Percentiles rank a stretch among this genome's conserved stretches.
phyloP scores from a whole-genome alignment of 2,888 invertebrate genomes.

The Chloroclystis v-ata region DNA sequence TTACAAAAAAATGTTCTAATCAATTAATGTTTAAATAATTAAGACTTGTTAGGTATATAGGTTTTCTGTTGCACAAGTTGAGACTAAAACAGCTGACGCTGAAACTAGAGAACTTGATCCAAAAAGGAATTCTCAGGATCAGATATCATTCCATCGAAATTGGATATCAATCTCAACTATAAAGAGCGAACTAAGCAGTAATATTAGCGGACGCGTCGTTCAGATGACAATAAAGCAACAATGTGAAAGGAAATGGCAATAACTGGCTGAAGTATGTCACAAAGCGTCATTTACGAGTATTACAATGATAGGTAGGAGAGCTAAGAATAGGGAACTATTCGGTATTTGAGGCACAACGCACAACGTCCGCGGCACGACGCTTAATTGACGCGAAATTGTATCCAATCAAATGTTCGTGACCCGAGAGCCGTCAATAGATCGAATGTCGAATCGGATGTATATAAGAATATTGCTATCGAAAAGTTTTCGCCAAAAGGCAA shows the following conservation, averaged over 20 bases:
- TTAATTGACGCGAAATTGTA: slow-evolving; percentile 74
- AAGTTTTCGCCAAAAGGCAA: slow-evolving; percentile 16
- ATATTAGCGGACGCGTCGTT: neutral
- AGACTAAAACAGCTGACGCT: too few species aligned
- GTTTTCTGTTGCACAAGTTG: too few species aligned
- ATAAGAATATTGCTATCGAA: slow-evolving; percentile 7
- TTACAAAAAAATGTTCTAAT: too few species aligned
- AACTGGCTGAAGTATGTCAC: slow-evolving; percentile 25
- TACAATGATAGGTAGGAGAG: slow-evolving; percentile 30
- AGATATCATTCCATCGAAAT: too few species aligned
- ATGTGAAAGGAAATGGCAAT: slow-evolving; percentile 26
- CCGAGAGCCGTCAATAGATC: slow-evolving; percentile 41
- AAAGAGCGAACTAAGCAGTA: too few species aligned
- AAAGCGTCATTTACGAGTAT: slow-evolving; percentile 26
- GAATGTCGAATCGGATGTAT: slow-evolving; percentile 34
- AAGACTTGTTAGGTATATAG: too few species aligned
- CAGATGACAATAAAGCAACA: neutral
- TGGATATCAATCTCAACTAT: too few species aligned
- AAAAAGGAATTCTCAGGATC: slow-evolving; percentile 2
- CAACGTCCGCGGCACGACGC: slow-evolving; percentile 42
- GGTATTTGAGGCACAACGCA: slow-evolving; percentile 58
- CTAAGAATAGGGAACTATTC: slow-evolving; percentile 68
- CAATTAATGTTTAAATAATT: too few species aligned
- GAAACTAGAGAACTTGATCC: too few species aligned
- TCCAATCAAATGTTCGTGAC: slow-evolving; percentile 61